Base-by-base conservation (phyloP, 2,113 vertebrate genomes). In the Toxotes chatareus region DNA sequence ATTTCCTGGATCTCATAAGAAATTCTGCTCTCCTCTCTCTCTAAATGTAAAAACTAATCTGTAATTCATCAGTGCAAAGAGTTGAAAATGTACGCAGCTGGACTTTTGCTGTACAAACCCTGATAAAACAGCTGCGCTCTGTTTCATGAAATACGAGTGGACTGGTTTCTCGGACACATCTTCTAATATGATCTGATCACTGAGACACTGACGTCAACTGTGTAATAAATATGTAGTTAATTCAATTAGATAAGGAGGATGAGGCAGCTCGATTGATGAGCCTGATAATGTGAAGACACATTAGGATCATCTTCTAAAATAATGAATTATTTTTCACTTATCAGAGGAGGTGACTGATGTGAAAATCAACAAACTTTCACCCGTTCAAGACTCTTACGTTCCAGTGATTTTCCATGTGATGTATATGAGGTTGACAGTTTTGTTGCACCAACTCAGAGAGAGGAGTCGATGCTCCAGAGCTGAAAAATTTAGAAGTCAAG, bases 101-200 rank as follows among this genome's bases (percentile, higher is more conserved):
- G 17, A 66, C 17, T 44, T 44, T 55, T 14, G 44, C 53, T 9
- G 38, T 11, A 36, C 14, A 57, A n/a, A 65, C 13, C 46, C 42
- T 55, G 44, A 63, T 19, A 61, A 31, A 46, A 56, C 65, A n/a
- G 40, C 6, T 61, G 40, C 16, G 17, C 10, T 46, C 17, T 65
- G 34, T 61, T 34, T 9, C 23, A 53, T 64, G 79, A 42, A 60
- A 79, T 17, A 46, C 12, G 17, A 82, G 53, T 5, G 14, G 59
- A 14, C 34, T 55, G 34, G 4, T 76, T 66, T 76, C 66, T 40
- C 55, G 27, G 70, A 71, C 21, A 73, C 19, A 5, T 12, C 8
- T 4, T 34, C 62, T 27, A 42, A 82, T 67, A 70, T 36, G 21
- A 86, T 76, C 72, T 44, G 8, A 62, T 47, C 42, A 57, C 60